A percentile compares a stretch with the other conserved stretches of the same genome.
These are phyloP conservation scores for Coturnix japonica DNA, from an alignment of 2,113 vertebrate genomes.

Conservation along the genomic window DNA sequence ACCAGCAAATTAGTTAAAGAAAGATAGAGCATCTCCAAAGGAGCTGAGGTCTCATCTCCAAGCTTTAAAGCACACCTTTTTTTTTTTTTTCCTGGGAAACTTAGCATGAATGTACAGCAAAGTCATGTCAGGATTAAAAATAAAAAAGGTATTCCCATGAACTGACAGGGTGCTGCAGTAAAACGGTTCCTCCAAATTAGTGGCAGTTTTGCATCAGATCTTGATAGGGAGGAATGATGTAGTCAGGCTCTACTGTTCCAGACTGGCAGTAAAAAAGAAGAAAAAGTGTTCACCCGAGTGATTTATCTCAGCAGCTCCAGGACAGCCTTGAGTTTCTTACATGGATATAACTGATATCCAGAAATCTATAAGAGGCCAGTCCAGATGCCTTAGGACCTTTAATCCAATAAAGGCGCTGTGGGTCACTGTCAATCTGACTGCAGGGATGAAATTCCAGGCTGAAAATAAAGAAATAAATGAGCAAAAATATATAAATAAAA, in stretches of 20 bases:
- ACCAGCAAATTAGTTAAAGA: not conserved
- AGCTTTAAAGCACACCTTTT: not conserved
- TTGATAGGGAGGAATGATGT: not conserved
- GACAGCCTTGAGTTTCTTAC: slow-evolving; percentile 15
- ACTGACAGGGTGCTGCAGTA: not conserved
- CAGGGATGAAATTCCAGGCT: slow-evolving; percentile 43
- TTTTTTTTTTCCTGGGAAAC: not conserved
- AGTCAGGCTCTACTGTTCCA: not conserved
- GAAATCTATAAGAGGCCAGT: slow-evolving; percentile 29
- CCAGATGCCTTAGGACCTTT: slow-evolving; percentile 14
- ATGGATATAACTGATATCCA: slow-evolving; percentile 4
- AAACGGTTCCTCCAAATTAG: not conserved
- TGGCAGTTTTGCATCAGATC: not conserved
- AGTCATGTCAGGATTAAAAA: not conserved
- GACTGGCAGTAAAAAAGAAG: slow-evolving; percentile 18
- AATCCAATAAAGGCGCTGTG: not conserved
- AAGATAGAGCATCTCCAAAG: not conserved
- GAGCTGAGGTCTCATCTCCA: not conserved
- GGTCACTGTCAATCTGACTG: slow-evolving; percentile 20
- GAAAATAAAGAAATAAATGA: not conserved
- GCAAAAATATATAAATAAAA: not conserved
- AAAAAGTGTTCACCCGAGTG: not conserved
- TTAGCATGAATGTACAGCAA: not conserved
- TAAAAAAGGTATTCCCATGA: not conserved
- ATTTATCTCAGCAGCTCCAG: slow-evolving; percentile 34